Evolutionary conservation across 1,140 invertebrate genomes (phyloP).

Genomic region (Lepidurus couesii): DNA sequence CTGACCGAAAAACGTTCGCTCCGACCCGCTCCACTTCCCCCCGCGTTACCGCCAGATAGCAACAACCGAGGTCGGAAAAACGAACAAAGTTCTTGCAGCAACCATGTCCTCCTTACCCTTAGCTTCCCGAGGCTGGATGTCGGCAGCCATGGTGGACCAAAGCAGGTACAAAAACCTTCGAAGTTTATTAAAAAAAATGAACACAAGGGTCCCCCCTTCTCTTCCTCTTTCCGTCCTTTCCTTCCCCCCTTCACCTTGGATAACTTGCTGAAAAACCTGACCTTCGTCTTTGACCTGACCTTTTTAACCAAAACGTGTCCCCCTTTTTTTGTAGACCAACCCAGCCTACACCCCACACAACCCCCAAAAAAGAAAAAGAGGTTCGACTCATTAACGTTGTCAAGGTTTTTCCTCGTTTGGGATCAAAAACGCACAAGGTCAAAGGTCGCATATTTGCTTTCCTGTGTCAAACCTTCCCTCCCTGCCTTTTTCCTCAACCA

Average conservation of each 20-base stretch:
- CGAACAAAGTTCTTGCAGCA: background rate
- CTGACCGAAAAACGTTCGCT: too few species aligned
- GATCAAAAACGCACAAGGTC: background rate
- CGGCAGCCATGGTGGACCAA: conserved; percentile 34
- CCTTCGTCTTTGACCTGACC: conserved; percentile 10
- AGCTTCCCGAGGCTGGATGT: conserved; percentile 32
- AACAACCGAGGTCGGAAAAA: too few species aligned
- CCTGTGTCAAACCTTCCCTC: background rate
- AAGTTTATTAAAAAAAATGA: background rate
- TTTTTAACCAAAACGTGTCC: background rate
- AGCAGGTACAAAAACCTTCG: conserved; percentile 25
- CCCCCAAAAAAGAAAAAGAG: background rate
- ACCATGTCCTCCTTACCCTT: conserved; percentile 28
- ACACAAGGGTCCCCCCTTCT: background rate
- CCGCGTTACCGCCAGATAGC: too few species aligned
- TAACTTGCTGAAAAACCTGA: background rate
- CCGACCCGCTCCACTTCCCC: too few species aligned
- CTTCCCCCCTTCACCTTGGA: background rate
- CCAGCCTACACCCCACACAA: background rate
- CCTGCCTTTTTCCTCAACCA: background rate
- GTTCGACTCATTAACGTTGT: background rate
- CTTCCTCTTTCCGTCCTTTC: background rate
- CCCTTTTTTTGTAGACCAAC: background rate
- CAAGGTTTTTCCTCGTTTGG: conserved; percentile 2
- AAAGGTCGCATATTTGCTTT: conserved; percentile 10